Evolutionary conservation across 2,797 vertebrate genomes (phyloP).

Genomic region (Antrozous pallidus): DNA sequence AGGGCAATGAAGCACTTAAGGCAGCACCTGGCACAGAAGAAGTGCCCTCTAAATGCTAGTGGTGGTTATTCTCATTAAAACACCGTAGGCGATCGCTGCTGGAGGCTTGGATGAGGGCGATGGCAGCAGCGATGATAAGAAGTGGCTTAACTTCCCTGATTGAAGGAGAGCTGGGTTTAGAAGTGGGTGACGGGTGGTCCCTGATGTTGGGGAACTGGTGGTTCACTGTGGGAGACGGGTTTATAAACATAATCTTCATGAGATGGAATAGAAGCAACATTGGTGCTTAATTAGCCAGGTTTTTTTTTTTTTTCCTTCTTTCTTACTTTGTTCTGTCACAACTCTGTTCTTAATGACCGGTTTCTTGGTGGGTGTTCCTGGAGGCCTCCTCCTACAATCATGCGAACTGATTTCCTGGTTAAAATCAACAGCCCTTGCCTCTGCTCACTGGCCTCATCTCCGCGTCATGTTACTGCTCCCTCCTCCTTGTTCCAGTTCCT

Average conservation of each 20-base stretch:
- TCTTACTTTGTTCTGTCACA: slow-evolving; percentile 52
- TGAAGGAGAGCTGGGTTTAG: neutral
- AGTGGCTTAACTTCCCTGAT: neutral
- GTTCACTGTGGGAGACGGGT: slow-evolving; percentile 27
- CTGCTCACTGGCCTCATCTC: slow-evolving; percentile 16
- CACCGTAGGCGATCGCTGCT: too few relatives aligned
- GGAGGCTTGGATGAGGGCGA: neutral
- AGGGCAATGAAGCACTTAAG: neutral
- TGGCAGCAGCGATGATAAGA: neutral
- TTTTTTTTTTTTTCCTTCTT: slow-evolving; percentile 38
- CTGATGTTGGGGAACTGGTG: slow-evolving; percentile 26
- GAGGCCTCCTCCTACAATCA: slow-evolving; percentile 25
- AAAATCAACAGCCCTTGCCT: slow-evolving; percentile 46
- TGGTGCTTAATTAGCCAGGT: slow-evolving; percentile 47
- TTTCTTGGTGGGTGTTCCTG: slow-evolving; percentile 66
- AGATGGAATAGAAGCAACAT: slow-evolving; percentile 38
- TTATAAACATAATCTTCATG: slow-evolving; percentile 51
- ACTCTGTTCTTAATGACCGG: slow-evolving; percentile 58
- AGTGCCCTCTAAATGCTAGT: neutral
- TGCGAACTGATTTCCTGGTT: slow-evolving; percentile 56
- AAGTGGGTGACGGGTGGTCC: neutral
- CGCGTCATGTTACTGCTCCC: neutral
- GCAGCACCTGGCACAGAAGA: neutral
- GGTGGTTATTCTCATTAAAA: neutral
- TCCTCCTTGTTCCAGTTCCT: slow-evolving; percentile 3